Base-by-base conservation (phyloP, 2,888 invertebrate genomes). In the Tiliacea citrago region DNA sequence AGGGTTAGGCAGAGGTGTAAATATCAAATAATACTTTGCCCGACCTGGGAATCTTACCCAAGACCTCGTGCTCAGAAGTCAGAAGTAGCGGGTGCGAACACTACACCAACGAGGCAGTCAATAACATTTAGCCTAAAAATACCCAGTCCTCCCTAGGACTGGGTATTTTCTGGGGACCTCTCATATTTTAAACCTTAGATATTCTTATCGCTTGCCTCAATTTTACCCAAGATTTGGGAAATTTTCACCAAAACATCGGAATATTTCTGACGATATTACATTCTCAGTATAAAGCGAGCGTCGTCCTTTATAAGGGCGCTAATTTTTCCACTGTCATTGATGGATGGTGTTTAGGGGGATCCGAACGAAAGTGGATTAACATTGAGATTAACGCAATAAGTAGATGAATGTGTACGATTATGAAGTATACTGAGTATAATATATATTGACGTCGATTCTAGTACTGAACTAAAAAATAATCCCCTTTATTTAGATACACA, bases 311-410 rank as follows among this genome's bases (percentile, higher is more conserved):
- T 81, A 81, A 86, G 77, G 81, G 84, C 84, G 84, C 79, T 82
- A 86, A 90, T 90, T 90, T 91, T 91, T 88, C 84, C 79, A 81
- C 80, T 92, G 92, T 92, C 92, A 91, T 91, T 93, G 93, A 93
- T 93, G 90, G 92, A 93, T 93, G 91, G 85, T 87, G 86, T 88
- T 85, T 83, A 81, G 77, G 76, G 75, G 73, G 47, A 65, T 69
- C 47, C 71, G 24, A 81, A 66, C 63, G 65, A 82, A 79, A 84
- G 78, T 81, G 82, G 81, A 84, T 88, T 79, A 81, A 82, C 84
- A 79, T 73, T 73, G 61, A 76, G 77, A 81, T 83, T 81, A 77
- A 71, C 55, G 77, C 47, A 66, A 62, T 68, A 79, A 53, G 29
- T 49, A 57, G 49, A 57, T 68, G 55, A 63, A 51, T 61, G 24